Percentiles rank a stretch among this genome's conserved stretches.
Evolutionary conservation across 2,888 invertebrate species (phyloP).

Genomic region (Scaptomyza cyrtandrae): DNA sequence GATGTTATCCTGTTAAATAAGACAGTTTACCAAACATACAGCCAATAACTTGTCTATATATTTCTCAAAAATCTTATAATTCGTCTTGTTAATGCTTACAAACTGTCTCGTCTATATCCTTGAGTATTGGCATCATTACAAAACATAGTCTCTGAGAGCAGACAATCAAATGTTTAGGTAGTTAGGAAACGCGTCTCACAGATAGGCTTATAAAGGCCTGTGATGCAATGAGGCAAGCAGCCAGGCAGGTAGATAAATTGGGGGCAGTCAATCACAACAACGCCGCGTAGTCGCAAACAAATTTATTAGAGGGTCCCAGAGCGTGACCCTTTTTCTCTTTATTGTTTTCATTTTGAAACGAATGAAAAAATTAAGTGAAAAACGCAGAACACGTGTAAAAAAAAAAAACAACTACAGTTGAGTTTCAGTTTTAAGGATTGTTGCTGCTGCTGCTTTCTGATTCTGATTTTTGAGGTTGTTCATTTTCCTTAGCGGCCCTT

Average conservation of each 20-base stretch:
- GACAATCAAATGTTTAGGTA: constrained; percentile 45
- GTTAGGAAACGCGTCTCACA: constrained; percentile 31
- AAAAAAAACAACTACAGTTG: constrained; percentile 30
- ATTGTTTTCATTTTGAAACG: constrained; percentile 31
- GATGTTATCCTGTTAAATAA: not conserved
- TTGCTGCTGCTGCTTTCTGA: not conserved
- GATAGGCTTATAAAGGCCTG: constrained; percentile 23
- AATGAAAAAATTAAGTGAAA: constrained; percentile 7
- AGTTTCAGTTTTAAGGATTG: constrained; percentile 15
- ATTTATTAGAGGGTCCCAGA: no score
- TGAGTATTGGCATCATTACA: no score
- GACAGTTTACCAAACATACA: no score
- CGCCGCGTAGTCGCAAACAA: no score
- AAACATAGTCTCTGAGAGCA: no score
- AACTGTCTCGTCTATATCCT: no score
- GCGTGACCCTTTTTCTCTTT: no score
- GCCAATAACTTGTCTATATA: no score
- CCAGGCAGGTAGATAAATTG: constrained; percentile 57
- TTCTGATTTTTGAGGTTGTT: not conserved
- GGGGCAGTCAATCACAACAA: no score
- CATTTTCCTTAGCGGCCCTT: no score
- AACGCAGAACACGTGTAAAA: constrained; percentile 39
- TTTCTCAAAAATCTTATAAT: no score
- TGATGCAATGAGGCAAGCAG: constrained; percentile 18
- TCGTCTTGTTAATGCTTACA: no score